Evolutionary conservation across 53 echinoderm and acorn worm genomes (phyloP), one percentile per base, ranked within the genome.

Genomic region (Holothuria scabra): DNA sequence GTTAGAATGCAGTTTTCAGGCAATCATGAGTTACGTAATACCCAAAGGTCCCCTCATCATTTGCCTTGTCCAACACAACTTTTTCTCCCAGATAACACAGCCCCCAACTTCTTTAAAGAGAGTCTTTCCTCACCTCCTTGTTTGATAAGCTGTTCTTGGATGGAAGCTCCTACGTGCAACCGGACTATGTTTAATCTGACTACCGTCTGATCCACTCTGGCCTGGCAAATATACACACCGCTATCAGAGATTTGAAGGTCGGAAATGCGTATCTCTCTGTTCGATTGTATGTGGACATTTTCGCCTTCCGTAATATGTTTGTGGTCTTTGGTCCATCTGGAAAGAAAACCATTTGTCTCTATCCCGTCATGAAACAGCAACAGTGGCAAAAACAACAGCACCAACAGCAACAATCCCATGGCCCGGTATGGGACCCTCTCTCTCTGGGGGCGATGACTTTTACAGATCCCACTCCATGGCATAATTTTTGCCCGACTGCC

Each of bases 181-280:
- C 26, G 8, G 12, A 48, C 72, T 14, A 28, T 46, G 72, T 72
- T 72, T 11, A 72, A 12, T 8, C 72, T 72, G 72, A 72, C 72
- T 5, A 21, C 46, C 23, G 18, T 52, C 52, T 52, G 52, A 14
- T 9, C 52, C 16, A 18, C 18, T 18, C 16, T 72, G 10, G 46
- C 72, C 21, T 72, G 44, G 28, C 72, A 72, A 22, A 72, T 48
- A 26, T 72, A 72, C 22, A 72, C 44, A 72, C 72, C 72, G 26
- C 72, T 72, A 38, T 72, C 72, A 10, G 46, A 46, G 22, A 72
- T 72, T 23, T 48, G 19, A 35, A 72, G 72, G 12, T 72, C 12
- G 6, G 34, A 44, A 2, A 72, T 26, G 3, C 72, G 41, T 38
- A 72, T 22, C 8, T 23, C 72, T 8, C 28, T 48, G 12, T 72